phyloP scores from a whole-genome alignment of 1,140 invertebrate genomes.

The Lepidostoma basale region DNA sequence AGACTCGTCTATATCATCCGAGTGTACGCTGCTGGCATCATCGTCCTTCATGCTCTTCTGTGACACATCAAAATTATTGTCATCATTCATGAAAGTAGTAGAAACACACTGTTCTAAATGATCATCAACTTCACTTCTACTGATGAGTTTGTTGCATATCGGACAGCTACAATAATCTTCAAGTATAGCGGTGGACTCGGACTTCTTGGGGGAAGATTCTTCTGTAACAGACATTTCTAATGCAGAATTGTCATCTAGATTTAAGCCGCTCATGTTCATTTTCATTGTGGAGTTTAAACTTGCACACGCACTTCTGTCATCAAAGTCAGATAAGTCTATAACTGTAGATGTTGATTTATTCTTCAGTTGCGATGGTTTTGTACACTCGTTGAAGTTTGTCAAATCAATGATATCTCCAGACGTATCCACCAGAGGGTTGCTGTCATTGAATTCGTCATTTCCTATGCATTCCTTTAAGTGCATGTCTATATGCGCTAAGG shows the following conservation, averaged over 20 bases:
- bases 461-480: constrained; percentile 65
- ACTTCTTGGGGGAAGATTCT: constrained; percentile 21
- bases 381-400: constrained; percentile 30
- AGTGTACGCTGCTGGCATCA: constrained; percentile 21
- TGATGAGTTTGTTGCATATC: constrained; percentile 64
- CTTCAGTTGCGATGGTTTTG: constrained; percentile 21
- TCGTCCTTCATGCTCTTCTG: not conserved
- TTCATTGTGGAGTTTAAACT: not conserved
- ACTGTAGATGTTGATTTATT: not conserved
- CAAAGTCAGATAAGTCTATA: constrained; percentile 18
- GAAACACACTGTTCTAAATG: constrained; percentile 69
- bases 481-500: constrained; percentile 55
- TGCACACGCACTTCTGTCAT: not conserved
- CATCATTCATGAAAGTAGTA: constrained; percentile 45
- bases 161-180: constrained; percentile 59
- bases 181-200: not conserved
- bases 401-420: constrained; percentile 37
- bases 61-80: not conserved
- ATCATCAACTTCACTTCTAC: constrained; percentile 58
- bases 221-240: not conserved
- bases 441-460: constrained; percentile 53
- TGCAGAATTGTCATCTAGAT: not conserved
- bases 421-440: constrained; percentile 51
- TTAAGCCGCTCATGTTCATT: not conserved
- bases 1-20: constrained; percentile 50